phyloP scores from a whole-genome alignment of 1,140 invertebrate genomes.

The Meloidogyne exigua region DNA sequence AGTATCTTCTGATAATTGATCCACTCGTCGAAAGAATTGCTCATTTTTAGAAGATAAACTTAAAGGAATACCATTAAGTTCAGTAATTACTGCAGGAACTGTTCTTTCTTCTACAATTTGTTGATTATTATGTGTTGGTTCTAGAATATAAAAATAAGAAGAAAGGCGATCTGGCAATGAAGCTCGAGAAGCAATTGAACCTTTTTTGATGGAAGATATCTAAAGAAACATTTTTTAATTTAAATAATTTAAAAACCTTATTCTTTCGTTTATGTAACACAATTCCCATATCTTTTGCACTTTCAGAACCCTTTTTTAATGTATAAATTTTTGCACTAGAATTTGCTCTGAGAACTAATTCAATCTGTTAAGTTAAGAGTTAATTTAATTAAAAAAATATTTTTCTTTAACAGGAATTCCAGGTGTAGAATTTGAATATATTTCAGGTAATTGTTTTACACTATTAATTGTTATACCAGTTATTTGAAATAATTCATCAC shows the following conservation, averaged over 20 bases:
- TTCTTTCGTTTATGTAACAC: conserved; percentile 34
- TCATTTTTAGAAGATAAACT: conserved; percentile 35
- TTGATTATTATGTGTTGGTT: not conserved
- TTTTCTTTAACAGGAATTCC: conserved; percentile 30
- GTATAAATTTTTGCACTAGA: conserved; percentile 31
- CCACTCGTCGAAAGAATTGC: conserved; percentile 30
- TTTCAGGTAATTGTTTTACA: conserved; percentile 19
- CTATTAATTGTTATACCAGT: conserved; percentile 14
- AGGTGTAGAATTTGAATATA: conserved; percentile 31
- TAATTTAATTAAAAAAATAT: not conserved
- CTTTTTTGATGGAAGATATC: not conserved
- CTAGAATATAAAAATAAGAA: conserved; percentile 8
- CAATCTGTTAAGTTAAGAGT: conserved; percentile 24
- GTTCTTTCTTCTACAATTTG: not conserved
- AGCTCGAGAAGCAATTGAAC: not conserved
- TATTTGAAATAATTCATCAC: conserved; percentile 36
- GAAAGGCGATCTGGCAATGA: not conserved
- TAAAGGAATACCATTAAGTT: conserved; percentile 34
- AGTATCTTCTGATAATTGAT: conserved; percentile 17
- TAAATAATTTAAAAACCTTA: conserved; percentile 14
- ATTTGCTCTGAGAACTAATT: conserved; percentile 20
- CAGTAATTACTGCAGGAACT: conserved; percentile 34
- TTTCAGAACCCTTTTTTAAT: conserved; percentile 30
- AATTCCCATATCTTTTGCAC: conserved; percentile 24
- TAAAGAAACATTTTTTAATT: not conserved